Percentiles rank a stretch among this genome's conserved stretches.
Conservation (phyloP, 2,797 vertebrate species). For the Tympanoctomys barrerae region DNA sequence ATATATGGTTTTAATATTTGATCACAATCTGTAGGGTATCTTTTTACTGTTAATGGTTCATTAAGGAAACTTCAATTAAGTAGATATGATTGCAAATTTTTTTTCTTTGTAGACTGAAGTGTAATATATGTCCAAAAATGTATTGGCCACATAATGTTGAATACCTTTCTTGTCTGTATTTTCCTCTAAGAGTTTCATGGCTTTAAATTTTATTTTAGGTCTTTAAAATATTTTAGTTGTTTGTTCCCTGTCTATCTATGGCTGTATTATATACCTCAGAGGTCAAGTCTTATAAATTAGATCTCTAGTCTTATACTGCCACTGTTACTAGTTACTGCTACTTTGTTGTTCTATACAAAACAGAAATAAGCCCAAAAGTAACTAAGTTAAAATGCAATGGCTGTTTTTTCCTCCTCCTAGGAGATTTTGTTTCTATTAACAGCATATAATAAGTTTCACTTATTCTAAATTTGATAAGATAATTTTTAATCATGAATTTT, state of each 20-base stretch:
- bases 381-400: background rate
- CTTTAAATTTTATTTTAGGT: background rate
- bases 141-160: background rate
- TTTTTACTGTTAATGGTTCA: background rate
- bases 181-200: background rate
- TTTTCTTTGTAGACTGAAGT: background rate
- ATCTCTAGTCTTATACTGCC: no score
- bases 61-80: background rate
- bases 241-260: background rate
- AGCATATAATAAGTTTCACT: background rate
- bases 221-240: background rate
- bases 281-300: background rate
- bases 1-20: background rate
- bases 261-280: background rate
- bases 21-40: fast-evolving
- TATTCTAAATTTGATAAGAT: background rate
- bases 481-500: background rate
- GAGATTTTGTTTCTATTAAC: background rate
- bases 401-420: background rate
- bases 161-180: background rate
- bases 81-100: background rate
- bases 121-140: background rate
- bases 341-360: background rate
- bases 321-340: background rate
- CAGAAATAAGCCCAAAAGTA: background rate